Evolutionary conservation across 2,888 invertebrate species (phyloP).

Genomic region (Eledona agricola): DNA sequence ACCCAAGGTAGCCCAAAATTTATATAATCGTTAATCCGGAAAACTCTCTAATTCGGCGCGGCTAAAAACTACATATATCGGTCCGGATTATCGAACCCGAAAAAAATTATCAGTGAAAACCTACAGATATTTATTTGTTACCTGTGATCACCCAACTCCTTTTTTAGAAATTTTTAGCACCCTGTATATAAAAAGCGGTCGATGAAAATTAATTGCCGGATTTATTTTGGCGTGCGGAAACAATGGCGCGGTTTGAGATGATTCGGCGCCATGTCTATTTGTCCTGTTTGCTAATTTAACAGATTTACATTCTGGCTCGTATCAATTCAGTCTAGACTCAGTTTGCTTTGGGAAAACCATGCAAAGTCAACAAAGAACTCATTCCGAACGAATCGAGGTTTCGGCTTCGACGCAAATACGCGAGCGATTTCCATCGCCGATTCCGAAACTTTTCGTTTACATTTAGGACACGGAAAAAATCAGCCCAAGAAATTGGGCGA

Average conservation of each 20-base stretch:
- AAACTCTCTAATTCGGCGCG: too few species aligned
- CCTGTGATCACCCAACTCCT: too few species aligned
- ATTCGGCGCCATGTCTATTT: constrained; percentile 44
- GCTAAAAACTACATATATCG: too few species aligned
- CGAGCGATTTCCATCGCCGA: constrained; percentile 27
- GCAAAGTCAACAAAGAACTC: constrained; percentile 43
- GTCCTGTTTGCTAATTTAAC: constrained; percentile 50
- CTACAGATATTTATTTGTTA: too few species aligned
- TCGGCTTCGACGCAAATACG: constrained; percentile 17
- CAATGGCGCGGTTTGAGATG: constrained; percentile 27
- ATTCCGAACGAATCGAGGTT: constrained; percentile 40
- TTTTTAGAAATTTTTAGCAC: too few species aligned
- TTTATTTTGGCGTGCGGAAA: constrained; percentile 30
- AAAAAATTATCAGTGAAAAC: too few species aligned
- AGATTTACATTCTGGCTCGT: constrained; percentile 48
- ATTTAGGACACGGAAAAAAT: constrained; percentile 18
- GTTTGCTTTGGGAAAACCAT: constrained; percentile 41
- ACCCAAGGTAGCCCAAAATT: too few species aligned
- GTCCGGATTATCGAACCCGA: too few species aligned
- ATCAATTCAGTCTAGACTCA: constrained; percentile 43
- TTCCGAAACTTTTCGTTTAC: constrained; percentile 27
- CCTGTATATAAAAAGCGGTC: constrained; percentile 25
- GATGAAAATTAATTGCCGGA: constrained; percentile 30
- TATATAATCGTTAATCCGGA: too few species aligned
- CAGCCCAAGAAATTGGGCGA: constrained; percentile 18